Evolutionary conservation across 2,113 vertebrate genomes (phyloP).

Genomic region (Rattus norvegicus): DNA sequence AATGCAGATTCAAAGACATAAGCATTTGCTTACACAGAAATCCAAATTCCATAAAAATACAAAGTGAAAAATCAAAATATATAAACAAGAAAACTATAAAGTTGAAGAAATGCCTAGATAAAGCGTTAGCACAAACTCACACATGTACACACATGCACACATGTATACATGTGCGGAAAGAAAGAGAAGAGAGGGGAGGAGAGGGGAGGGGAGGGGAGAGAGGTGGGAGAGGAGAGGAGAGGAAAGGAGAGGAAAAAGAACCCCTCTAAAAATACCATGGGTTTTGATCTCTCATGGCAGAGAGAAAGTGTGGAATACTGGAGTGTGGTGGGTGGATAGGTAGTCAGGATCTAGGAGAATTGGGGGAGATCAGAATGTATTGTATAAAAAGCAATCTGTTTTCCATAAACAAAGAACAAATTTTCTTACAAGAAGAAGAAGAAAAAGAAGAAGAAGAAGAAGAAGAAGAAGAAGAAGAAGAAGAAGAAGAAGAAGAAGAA

Average conservation of each 20-base stretch:
- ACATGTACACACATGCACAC: no score
- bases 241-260: not conserved
- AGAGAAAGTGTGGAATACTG: not conserved
- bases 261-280: not conserved
- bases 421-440: not conserved
- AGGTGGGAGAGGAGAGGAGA: no score
- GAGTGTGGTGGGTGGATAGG: not conserved
- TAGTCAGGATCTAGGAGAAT: not conserved
- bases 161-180: no score
- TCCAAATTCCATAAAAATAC: no score
- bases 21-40: not conserved
- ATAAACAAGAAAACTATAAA: not conserved
- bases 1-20: not conserved
- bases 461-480: not conserved
- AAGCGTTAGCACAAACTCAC: not conserved
- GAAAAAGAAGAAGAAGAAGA: not conserved
- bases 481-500: not conserved
- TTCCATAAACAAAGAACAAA: not conserved
- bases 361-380: not conserved
- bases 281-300: not conserved
- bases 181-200: not conserved
- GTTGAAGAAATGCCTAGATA: not conserved
- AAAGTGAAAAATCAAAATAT: not conserved
- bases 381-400: not conserved
- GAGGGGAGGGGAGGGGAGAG: no score